Conservation (phyloP, 1,140 invertebrate genomes). For the Drosophila bocqueti region DNA sequence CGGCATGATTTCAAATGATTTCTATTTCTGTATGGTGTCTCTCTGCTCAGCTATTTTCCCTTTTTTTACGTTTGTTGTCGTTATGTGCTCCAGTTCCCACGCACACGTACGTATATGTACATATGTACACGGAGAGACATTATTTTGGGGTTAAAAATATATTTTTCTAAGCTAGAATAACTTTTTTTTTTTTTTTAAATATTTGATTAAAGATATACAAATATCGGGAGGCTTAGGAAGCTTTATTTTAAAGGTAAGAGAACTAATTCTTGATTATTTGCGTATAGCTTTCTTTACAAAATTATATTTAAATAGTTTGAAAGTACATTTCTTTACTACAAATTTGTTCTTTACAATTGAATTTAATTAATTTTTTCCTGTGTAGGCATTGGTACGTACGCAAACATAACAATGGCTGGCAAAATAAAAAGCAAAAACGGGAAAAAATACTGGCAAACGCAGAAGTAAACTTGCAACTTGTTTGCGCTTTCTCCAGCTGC, state of each 20-base stretch:
- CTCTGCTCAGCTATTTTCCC: conserved; percentile 19
- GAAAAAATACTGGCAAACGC: conserved; percentile 12
- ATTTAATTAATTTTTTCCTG: neutral
- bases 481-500: conserved; percentile 49
- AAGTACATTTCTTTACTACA: no score
- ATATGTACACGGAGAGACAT: conserved; percentile 1
- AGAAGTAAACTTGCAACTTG: conserved; percentile 77
- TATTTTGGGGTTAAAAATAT: neutral
- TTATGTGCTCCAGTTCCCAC: conserved; percentile 69
- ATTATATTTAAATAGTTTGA: neutral
- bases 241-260: neutral
- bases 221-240: no score
- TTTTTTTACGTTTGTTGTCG: conserved; percentile 38
- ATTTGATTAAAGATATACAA: neutral
- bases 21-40: conserved; percentile 47
- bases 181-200: neutral
- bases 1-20: conserved; percentile 66
- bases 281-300: no score
- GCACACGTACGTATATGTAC: conserved; percentile 37
- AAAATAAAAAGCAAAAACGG: conserved; percentile 9
- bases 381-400: conserved; percentile 19
- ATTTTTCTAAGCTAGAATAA: neutral
- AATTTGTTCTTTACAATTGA: neutral
- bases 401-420: conserved; percentile 25
- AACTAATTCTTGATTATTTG: neutral